These are phyloP conservation scores for Hiodon tergisus DNA, from an alignment of 2,113 vertebrate genomes.

Conservation along the genomic window DNA sequence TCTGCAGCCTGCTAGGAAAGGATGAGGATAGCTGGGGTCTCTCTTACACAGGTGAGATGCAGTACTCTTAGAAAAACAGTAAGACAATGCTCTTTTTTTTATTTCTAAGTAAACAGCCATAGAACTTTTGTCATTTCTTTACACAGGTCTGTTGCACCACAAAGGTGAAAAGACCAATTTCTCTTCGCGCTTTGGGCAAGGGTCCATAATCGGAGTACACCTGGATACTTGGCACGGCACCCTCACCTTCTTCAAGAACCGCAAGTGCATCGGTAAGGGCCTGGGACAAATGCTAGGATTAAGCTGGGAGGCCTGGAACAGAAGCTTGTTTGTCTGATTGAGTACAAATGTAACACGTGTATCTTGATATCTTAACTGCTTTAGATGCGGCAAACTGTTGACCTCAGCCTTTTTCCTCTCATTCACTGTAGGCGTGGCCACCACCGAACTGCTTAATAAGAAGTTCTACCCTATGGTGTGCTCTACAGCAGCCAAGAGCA, in stretches of 20 bases:
- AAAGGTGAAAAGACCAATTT: slow-evolving; percentile 84
- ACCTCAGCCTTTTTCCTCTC: neutral
- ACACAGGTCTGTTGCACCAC: slow-evolving; percentile 81
- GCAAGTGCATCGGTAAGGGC: slow-evolving; percentile 78
- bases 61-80: too few relatives aligned
- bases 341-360: too few relatives aligned
- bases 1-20: slow-evolving; percentile 85
- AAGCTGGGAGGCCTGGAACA: too few relatives aligned
- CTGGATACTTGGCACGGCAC: slow-evolving; percentile 90
- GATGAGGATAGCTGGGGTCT: slow-evolving; percentile 94
- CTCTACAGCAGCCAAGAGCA: slow-evolving; percentile 90
- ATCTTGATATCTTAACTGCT: too few relatives aligned
- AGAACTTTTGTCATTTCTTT: too few relatives aligned
- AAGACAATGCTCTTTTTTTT: too few relatives aligned
- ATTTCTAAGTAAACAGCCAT: too few relatives aligned
- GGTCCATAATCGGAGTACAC: slow-evolving; percentile 90
- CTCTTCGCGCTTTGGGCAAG: slow-evolving; percentile 84
- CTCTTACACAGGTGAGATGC: slow-evolving; percentile 81
- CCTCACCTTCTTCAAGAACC: slow-evolving; percentile 89
- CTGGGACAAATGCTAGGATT: too few relatives aligned
- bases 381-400: too few relatives aligned
- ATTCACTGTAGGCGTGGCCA: slow-evolving; percentile 73
- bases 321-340: too few relatives aligned
- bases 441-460: slow-evolving; percentile 79
- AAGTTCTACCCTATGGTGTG: slow-evolving; percentile 92